These are phyloP conservation scores for Caradrina kadenii DNA, from an alignment of 2,888 invertebrate genomes.

Conservation along the genomic window DNA sequence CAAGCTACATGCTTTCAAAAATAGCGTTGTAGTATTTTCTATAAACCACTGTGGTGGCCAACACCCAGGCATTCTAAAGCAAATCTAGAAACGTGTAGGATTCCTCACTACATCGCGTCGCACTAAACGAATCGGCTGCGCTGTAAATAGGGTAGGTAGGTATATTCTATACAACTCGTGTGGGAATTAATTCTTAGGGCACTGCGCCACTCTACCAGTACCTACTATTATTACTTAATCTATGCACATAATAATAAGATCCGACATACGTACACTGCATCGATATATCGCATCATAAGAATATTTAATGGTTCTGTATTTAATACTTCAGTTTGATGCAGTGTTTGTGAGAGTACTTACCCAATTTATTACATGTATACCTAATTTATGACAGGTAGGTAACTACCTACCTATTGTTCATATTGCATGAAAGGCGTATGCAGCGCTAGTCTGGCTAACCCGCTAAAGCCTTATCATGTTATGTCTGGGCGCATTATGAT, in stretches of 20 bases:
- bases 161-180: constrained; percentile 36
- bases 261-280: constrained; percentile 34
- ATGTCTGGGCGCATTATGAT: constrained; percentile 31
- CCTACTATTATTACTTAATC: constrained; percentile 47
- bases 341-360: constrained; percentile 14
- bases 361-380: background rate
- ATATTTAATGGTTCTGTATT: constrained; percentile 49
- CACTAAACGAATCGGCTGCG: constrained; percentile 17
- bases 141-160: constrained; percentile 45
- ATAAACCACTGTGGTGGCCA: constrained; percentile 1
- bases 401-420: background rate
- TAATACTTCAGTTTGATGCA: constrained; percentile 1
- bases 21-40: constrained; percentile 29
- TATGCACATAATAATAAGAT: constrained; percentile 62
- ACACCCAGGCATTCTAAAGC: constrained; percentile 33
- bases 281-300: constrained; percentile 35
- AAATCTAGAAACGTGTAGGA: constrained; percentile 43
- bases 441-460: background rate
- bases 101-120: constrained; percentile 23
- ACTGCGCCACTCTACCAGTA: constrained; percentile 35
- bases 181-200: constrained; percentile 52
- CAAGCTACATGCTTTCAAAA: constrained; percentile 30
- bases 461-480: constrained; percentile 31
- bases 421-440: constrained; percentile 2
- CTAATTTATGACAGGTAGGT: background rate